These are phyloP conservation scores for Loriculus beryllinus DNA, from an alignment of 2,797 vertebrate species.

Conservation along the genomic window DNA sequence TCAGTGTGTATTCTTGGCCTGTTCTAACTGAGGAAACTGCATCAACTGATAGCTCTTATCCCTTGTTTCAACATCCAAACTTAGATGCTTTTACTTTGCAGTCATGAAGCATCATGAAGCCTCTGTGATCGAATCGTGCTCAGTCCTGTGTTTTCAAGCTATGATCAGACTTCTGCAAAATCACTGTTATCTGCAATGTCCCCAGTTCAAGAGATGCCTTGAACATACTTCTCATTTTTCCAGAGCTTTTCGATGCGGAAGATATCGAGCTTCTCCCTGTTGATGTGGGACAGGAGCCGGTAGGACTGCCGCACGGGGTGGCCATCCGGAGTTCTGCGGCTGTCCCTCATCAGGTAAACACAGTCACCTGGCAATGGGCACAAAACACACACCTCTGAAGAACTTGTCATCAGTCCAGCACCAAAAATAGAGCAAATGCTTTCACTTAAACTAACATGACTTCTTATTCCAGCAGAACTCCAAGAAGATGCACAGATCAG, in stretches of 20 bases:
- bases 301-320: constrained; percentile 96
- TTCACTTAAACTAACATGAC: rapidly evolving
- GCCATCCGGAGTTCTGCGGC: constrained; percentile 91
- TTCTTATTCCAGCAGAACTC: background rate
- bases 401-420: background rate
- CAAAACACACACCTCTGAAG: background rate
- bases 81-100: rapidly evolving
- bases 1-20: background rate
- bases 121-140: rapidly evolving
- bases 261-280: constrained; percentile 96
- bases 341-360: constrained; percentile 98
- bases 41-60: rapidly evolving
- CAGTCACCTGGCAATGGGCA: constrained; percentile 85
- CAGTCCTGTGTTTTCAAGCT: background rate
- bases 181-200: rapidly evolving
- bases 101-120: background rate
- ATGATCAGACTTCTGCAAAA: background rate
- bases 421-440: background rate
- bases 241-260: constrained; percentile 99
- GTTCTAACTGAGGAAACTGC: background rate
- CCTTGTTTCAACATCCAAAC: background rate
- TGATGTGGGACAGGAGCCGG: constrained; percentile 91
- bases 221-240: constrained; percentile 91
- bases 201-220: background rate
- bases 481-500: background rate